These are phyloP conservation scores for Junco hyemalis DNA, from an alignment of 2,113 vertebrate genomes.

Conservation along the genomic window DNA sequence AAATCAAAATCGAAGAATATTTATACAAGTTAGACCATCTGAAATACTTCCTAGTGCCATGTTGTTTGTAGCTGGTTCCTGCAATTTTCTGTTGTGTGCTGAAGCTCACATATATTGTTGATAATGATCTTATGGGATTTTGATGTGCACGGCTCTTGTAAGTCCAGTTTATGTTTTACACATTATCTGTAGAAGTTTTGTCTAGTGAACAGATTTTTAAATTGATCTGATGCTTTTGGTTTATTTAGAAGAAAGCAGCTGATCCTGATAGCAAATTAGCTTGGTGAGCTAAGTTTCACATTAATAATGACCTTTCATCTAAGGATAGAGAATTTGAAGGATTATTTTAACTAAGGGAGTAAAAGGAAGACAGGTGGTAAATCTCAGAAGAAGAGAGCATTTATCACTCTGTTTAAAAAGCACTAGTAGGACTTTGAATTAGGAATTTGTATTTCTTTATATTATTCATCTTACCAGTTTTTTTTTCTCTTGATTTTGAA, in stretches of 20 bases:
- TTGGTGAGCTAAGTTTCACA: neutral
- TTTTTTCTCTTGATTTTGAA: neutral
- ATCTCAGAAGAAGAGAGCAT: neutral
- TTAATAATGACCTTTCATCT: neutral
- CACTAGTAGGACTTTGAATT: neutral
- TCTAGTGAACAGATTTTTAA: neutral
- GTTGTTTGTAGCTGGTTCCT: neutral
- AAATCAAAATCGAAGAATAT: neutral
- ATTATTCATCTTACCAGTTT: neutral
- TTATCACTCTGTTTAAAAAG: neutral
- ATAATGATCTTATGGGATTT: neutral
- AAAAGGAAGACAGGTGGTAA: neutral
- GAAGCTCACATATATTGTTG: neutral
- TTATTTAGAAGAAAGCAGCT: neutral
- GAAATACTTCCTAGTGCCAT: neutral
- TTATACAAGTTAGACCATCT: neutral
- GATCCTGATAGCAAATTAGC: neutral
- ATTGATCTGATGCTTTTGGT: neutral
- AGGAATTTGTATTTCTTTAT: neutral
- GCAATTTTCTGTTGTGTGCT: neutral
- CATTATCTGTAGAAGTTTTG: neutral
- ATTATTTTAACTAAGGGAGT: neutral
- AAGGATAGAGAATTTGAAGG: neutral
- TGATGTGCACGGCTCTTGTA: neutral
- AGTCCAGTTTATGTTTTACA: neutral